These are phyloP conservation scores for Microcebus murinus DNA, from an alignment of 2,113 vertebrate species.

Conservation along the genomic window DNA sequence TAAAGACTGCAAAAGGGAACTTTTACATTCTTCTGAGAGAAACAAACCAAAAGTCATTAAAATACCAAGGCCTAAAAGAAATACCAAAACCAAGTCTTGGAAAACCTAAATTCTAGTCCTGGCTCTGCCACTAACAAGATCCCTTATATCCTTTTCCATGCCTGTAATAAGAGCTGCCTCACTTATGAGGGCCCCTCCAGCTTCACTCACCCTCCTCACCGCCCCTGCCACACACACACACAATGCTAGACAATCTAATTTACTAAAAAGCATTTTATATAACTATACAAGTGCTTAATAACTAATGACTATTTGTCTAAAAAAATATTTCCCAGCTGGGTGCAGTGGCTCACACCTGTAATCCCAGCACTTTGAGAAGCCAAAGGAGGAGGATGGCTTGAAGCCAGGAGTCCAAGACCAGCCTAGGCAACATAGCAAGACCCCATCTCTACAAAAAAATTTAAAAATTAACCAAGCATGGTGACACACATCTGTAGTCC, in stretches of 20 bases:
- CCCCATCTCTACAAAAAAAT: too few species aligned
- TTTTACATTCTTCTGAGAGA: background rate
- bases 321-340: background rate
- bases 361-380: too few species aligned
- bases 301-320: background rate
- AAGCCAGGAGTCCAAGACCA: too few species aligned
- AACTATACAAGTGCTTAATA: background rate
- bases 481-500: too few species aligned
- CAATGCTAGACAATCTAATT: background rate
- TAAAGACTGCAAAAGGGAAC: background rate
- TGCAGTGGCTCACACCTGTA: too few species aligned
- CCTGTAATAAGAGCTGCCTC: background rate
- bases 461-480: too few species aligned
- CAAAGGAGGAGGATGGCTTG: too few species aligned
- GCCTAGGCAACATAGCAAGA: too few species aligned
- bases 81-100: background rate
- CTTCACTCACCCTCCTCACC: background rate
- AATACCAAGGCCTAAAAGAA: background rate
- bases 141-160: background rate
- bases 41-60: slow-evolving; percentile 12
- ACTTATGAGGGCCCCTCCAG: background rate
- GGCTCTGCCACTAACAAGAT: background rate
- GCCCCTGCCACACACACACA: background rate
- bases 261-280: background rate
- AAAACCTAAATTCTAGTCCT: background rate